These are phyloP conservation scores for Drosophila albomicans DNA, from an alignment of 1,140 invertebrate genomes.

Conservation along the genomic window DNA sequence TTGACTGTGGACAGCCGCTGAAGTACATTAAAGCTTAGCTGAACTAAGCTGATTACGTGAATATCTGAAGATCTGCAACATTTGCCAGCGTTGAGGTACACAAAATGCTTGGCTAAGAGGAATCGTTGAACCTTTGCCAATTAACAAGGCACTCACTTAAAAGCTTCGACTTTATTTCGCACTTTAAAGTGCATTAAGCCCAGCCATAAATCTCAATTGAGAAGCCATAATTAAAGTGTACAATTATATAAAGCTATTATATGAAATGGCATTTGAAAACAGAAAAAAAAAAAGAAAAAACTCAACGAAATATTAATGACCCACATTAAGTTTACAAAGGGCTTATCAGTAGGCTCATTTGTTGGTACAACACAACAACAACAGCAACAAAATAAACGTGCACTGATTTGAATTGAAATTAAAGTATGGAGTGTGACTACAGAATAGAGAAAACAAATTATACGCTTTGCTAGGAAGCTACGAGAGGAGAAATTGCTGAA, in stretches of 20 bases:
- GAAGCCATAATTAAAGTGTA: background rate
- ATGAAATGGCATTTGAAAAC: conserved; percentile 60
- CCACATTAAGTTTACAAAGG: conserved; percentile 54
- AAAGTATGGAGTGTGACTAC: conserved; percentile 26
- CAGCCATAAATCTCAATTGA: background rate
- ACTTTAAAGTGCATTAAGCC: conserved; percentile 1
- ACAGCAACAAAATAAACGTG: conserved; percentile 49
- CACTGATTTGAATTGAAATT: conserved; percentile 62
- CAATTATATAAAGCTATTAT: conserved; percentile 22
- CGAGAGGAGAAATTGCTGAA: conserved; percentile 24
- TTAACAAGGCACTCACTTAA: background rate
- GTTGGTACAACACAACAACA: background rate
- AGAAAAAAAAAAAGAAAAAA: conserved; percentile 17
- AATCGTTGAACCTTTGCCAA: background rate
- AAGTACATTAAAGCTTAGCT: conserved; percentile 2
- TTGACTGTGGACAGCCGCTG: background rate
- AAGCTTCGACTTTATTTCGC: background rate
- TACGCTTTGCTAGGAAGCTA: conserved; percentile 19
- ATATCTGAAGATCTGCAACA: background rate
- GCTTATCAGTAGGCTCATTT: conserved; percentile 61
- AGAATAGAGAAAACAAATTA: conserved; percentile 22
- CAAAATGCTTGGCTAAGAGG: too few species aligned
- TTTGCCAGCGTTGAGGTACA: background rate
- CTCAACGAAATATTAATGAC: conserved; percentile 56
- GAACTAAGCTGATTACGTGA: background rate